Percentiles rank a stretch among this genome's conserved stretches.
Evolutionary conservation across 2,113 vertebrate species (phyloP).

Genomic region (Probosciger aterrimus): DNA sequence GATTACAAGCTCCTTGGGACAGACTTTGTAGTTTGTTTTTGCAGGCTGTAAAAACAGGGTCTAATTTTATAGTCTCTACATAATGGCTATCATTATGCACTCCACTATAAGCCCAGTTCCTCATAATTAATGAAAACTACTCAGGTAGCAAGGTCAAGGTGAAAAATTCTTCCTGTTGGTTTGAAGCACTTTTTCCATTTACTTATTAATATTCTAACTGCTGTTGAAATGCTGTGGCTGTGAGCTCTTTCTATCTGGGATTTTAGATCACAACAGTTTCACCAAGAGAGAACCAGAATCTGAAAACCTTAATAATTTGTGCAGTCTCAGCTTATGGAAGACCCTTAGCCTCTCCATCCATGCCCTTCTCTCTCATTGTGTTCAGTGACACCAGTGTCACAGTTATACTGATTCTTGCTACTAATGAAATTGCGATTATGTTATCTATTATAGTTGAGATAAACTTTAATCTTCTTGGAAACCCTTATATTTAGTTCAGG

Average conservation of each 20-base stretch:
- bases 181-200: slow-evolving; percentile 13
- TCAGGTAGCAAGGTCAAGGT: slow-evolving; percentile 20
- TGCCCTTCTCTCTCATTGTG: not conserved
- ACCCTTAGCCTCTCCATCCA: no score
- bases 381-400: not conserved
- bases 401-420: not conserved
- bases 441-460: not conserved
- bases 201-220: not conserved
- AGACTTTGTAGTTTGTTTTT: not conserved
- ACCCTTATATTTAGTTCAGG: not conserved
- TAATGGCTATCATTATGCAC: not conserved
- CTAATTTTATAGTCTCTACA: not conserved
- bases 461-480: not conserved
- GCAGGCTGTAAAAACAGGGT: not conserved
- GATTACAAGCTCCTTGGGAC: not conserved
- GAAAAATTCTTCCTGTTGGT: not conserved
- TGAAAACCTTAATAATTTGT: not conserved
- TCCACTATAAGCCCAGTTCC: not conserved
- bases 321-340: not conserved
- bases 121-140: slow-evolving; percentile 39
- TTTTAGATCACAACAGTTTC: not conserved
- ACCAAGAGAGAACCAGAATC: not conserved
- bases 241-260: not conserved
- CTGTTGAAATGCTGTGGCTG: not conserved
- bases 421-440: not conserved